Percentiles rank a stretch among this genome's conserved stretches.
Evolutionary conservation across 64 coral and sea anemone species (phyloP).

Genomic region (Acropora yongei): DNA sequence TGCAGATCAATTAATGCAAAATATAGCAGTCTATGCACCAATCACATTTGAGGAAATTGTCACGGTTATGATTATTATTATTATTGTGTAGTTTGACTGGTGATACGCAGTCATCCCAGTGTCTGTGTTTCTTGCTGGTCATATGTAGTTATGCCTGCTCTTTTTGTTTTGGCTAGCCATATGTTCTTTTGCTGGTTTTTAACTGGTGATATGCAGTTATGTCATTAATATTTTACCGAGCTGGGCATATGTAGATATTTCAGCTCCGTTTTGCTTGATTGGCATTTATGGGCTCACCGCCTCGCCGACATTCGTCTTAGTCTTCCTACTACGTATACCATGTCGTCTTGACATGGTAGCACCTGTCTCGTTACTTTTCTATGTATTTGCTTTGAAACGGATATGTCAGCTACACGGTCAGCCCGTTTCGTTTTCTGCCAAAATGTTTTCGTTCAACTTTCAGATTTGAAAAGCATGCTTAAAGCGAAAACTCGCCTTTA

Average conservation of each 20-base stretch:
- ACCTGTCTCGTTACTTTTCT: not conserved
- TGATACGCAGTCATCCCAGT: no score
- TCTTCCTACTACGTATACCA: no score
- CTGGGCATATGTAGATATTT: not conserved
- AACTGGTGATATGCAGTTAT: not conserved
- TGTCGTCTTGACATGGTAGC: not conserved
- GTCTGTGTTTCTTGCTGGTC: no score
- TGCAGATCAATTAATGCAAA: no score
- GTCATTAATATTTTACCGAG: not conserved
- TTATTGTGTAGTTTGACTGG: no score
- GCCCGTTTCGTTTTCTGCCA: not conserved
- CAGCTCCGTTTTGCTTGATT: not conserved
- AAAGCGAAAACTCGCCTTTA: constrained; percentile 8
- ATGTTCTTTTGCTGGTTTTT: no score
- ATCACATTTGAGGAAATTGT: no score
- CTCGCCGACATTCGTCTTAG: not conserved
- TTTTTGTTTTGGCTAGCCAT: no score
- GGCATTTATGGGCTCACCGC: not conserved
- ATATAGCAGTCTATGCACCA: no score
- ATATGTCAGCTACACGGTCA: not conserved
- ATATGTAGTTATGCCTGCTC: no score
- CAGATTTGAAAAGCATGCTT: not conserved
- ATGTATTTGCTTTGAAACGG: not conserved
- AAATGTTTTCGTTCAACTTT: not conserved
- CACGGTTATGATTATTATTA: no score